A percentile compares a stretch with the other conserved stretches of the same genome.
Evolutionary conservation across 1,140 invertebrate species (phyloP).

Genomic region (Xylocopa sonorina): DNA sequence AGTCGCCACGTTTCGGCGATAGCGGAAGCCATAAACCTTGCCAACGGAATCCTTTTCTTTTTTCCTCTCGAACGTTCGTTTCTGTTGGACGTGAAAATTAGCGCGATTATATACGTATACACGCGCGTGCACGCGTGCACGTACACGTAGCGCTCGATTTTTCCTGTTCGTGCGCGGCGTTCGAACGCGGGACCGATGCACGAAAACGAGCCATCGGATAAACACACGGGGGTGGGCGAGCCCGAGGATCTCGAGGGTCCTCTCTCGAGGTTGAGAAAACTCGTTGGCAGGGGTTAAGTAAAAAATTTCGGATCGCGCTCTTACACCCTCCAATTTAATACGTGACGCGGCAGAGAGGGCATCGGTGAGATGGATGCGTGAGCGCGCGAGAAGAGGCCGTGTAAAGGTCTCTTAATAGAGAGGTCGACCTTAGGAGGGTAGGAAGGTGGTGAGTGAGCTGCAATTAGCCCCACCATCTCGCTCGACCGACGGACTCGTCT

Average conservation of each 20-base stretch:
- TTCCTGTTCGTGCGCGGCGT: neutral
- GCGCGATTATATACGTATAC: conserved; percentile 56
- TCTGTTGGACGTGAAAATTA: conserved; percentile 71
- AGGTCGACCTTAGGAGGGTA: conserved; percentile 65
- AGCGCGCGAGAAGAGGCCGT: conserved; percentile 55
- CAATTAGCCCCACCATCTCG: conserved; percentile 75
- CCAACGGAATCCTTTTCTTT: conserved; percentile 27
- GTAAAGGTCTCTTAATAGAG: conserved; percentile 70
- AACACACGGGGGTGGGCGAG: neutral
- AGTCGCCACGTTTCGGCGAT: conserved; percentile 55
- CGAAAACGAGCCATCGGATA: neutral
- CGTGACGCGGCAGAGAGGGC: conserved; percentile 67
- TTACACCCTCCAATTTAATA: conserved; percentile 78
- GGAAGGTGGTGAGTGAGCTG: conserved; percentile 65
- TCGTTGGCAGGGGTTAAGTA: conserved; percentile 43
- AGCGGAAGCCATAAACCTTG: conserved; percentile 62
- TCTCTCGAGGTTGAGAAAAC: conserved; percentile 47
- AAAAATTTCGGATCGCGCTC: conserved; percentile 51
- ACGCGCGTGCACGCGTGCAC: neutral
- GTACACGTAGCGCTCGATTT: neutral
- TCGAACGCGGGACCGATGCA: neutral
- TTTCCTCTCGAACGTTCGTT: conserved; percentile 19
- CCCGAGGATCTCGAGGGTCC: conserved; percentile 52
- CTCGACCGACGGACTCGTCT: conserved; percentile 45
- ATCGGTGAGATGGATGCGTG: neutral